Base-by-base conservation (phyloP, 2,888 invertebrate genomes). In the Dioctria linearis region DNA sequence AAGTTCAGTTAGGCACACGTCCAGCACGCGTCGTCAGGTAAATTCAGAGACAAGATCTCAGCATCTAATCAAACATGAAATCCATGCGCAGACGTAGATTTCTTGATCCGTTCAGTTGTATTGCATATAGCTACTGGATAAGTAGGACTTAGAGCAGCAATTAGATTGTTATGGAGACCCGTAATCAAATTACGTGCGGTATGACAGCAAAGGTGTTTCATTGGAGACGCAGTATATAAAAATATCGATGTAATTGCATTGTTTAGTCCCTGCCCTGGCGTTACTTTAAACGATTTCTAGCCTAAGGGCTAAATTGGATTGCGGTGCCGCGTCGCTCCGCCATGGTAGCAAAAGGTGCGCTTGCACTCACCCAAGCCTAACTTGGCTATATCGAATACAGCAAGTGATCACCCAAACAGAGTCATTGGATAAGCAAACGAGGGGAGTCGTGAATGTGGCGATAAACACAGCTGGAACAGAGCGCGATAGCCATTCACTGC, bases 121-220 rank as follows among this genome's bases (percentile, higher is more conserved):
- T 25, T 25, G 25, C 25, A 25, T 25, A 25, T 54, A 59, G 57
- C 73, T 59, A 57, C 73, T 42, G 73, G 42, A 42, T 73, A 59
- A 69, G 13, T 59, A 25, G 42, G 54, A 39, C 73, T 51, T 42
- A 57, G 73, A 73, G n/a, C 73, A n/a, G 73, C 73, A 73, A 78
- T 78, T 78, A 78, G 63, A 46, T 63, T 43, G 51, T 78, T 78
- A 78, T 40, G 13, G 63, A 75, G 65, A 78, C 63, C 78, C 49
- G 49, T 51, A 78, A 78, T 78, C 65, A 78, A 78, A 78, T 78
- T 65, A 78, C 37, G 37, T 65, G 25, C 25, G 65, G 39, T 13
- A 51, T 51, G 78, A 78, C 78, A 78, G 63, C 49, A 63, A 49
- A 63, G 63, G 51, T 63, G 63, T 51, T 63, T 65, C 39, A 4